Conservation (phyloP, 2,113 vertebrate species). For the chimpanzee (Pan troglodytes) region DNA sequence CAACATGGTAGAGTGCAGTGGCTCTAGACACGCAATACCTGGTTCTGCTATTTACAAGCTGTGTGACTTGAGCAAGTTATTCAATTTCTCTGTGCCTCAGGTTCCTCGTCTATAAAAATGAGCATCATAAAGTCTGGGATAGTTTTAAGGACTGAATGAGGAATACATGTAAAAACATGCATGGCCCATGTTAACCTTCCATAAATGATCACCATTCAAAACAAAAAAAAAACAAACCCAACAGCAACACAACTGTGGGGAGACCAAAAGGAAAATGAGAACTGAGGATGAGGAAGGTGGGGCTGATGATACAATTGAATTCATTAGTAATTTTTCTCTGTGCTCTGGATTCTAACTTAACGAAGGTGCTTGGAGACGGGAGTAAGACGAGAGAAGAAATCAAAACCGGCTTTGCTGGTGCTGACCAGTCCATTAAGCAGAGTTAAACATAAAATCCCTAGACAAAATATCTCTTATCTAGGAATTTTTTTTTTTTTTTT, state of each 20-base stretch:
- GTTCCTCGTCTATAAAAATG: neutral
- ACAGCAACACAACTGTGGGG: neutral
- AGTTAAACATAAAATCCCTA: neutral
- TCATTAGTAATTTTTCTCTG: neutral
- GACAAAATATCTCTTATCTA: neutral
- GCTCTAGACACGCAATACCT: neutral
- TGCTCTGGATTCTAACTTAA: neutral
- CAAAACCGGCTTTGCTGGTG: neutral
- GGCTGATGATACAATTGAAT: neutral
- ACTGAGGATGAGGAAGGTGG: neutral
- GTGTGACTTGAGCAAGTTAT: neutral
- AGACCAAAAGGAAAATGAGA: neutral
- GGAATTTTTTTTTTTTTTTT: too few species aligned
- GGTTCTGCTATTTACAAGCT: neutral
- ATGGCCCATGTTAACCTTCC: neutral
- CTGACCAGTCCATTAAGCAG: neutral
- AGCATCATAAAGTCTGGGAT: neutral
- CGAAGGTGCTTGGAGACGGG: neutral
- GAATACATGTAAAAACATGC: neutral
- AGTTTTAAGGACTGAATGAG: neutral
- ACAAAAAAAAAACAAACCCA: neutral
- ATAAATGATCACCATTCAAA: neutral
- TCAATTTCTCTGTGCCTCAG: neutral
- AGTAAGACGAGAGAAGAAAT: neutral
- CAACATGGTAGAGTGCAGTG: neutral